Evolutionary conservation across 2,113 vertebrate species (phyloP), one percentile per base, ranked within the genome.

Genomic region (Coptodon bakossiorum): DNA sequence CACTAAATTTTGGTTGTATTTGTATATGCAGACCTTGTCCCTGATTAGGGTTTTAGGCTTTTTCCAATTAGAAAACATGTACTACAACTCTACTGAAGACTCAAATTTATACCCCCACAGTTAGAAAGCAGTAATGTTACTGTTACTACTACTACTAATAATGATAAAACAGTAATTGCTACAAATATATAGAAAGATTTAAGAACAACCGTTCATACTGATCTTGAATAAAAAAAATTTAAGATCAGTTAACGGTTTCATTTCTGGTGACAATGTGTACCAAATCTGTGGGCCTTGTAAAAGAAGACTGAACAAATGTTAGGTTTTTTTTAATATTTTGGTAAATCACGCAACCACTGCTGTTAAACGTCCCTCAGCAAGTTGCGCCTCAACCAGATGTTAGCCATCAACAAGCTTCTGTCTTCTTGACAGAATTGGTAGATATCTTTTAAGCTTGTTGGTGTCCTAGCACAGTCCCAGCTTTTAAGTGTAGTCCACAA

Each of bases 101-200:
- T 52, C 50, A 52, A 10, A 5, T 53, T n/a, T n/a, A n/a, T n/a
- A n/a, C 8, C 9, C 50, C 19, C 17, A n/a, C 50, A 52, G 19
- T n/a, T n/a, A n/a, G 50, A 52, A 52, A 52, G 9, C 19, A 52
- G 50, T 17, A 52, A 19, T 52, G 48, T 19, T 56, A 56, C 22
- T 57, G 14, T 7, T 13, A 12, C 50, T 24, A 0, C 0, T 54
- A 22, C 0, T 27, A 27, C 1, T 27, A 29, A 16, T 57, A 59
- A 9, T 2, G 5, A 59, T 31, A 31, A 31, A 61, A 61, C 16
- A 31, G 57, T 0, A 31, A 61, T 61, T 61, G 14, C 14, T 17
- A 61, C 31, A 31, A 59, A 2, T 59, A 17, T 17, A 61, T 61
- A 61, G 57, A 61, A 61, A 59, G 27, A 61, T 61, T 61, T 31